These are phyloP conservation scores for Ephydatia muelleri DNA, from an alignment of 37 sponge, comb jelly and placozoan species.

Conservation along the genomic window DNA sequence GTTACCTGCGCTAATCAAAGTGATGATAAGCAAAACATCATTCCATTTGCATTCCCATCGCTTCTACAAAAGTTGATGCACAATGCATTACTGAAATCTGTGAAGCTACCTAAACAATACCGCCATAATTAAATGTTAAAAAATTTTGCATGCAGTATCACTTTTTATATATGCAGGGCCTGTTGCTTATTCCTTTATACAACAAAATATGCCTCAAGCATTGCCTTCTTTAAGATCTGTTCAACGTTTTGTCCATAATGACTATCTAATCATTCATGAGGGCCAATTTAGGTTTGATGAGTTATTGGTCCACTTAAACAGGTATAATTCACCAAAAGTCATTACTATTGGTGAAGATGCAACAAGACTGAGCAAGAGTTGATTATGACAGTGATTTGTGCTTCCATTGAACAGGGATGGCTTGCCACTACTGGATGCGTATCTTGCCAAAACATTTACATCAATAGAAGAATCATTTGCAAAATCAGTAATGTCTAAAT, in stretches of 20 bases:
- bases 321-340: constrained; percentile 30
- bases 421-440: constrained; percentile 17
- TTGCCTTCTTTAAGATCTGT: constrained; percentile 30
- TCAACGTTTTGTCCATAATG: constrained; percentile 8
- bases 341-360: constrained; percentile 64
- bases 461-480: constrained; percentile 30
- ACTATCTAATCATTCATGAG: constrained; percentile 26
- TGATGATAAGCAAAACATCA: too few species aligned
- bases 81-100: too few species aligned
- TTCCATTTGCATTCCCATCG: too few species aligned
- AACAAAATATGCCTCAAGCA: too few species aligned
- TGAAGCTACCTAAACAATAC: constrained; percentile 7
- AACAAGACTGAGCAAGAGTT: constrained; percentile 36
- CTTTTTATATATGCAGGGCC: constrained; percentile 39
- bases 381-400: constrained; percentile 65
- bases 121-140: constrained; percentile 16
- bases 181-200: constrained; percentile 20
- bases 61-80: too few species aligned
- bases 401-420: constrained; percentile 30
- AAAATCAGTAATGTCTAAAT: constrained; percentile 25
- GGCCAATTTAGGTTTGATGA: constrained; percentile 51
- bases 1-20: too few species aligned
- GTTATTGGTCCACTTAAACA: constrained; percentile 16
- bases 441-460: constrained; percentile 48
- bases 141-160: constrained; percentile 36